Conservation (phyloP, 1,140 invertebrate genomes). For the Conus ventricosus region DNA sequence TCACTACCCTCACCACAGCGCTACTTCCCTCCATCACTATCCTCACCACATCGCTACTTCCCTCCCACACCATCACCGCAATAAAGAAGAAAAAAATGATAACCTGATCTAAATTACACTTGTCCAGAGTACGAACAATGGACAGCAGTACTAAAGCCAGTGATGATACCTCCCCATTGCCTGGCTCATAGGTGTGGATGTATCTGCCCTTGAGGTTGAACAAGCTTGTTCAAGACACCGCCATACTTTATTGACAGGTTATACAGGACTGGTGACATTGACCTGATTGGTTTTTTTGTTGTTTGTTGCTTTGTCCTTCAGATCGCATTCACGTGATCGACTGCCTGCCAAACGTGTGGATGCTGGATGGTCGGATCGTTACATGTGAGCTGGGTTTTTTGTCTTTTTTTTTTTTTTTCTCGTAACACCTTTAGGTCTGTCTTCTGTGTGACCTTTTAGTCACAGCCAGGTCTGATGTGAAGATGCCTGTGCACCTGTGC, state of each 20-base stretch:
- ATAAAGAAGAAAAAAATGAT: background rate
- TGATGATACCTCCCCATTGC: background rate
- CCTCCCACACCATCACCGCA: background rate
- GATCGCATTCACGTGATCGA: conserved; percentile 74
- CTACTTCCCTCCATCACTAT: background rate
- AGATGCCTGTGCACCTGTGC: no score
- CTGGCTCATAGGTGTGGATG: no score
- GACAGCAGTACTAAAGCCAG: background rate
- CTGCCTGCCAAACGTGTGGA: conserved; percentile 73
- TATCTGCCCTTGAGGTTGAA: background rate
- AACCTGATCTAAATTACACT: background rate
- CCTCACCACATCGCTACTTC: background rate
- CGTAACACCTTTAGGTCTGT: background rate
- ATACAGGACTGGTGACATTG: background rate
- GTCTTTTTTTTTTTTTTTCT: background rate
- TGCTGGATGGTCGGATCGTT: conserved; percentile 72
- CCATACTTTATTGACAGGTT: background rate
- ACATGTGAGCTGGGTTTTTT: conserved; percentile 62
- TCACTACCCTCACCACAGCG: no score
- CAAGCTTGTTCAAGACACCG: background rate
- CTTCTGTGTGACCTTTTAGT: no score
- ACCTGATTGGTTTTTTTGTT: background rate
- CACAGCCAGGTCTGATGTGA: no score
- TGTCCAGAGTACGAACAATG: no score
- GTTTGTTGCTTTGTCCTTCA: conserved; percentile 52